phyloP scores from a whole-genome alignment of 2,113 vertebrate genomes.

The Cynocephalus volans region DNA sequence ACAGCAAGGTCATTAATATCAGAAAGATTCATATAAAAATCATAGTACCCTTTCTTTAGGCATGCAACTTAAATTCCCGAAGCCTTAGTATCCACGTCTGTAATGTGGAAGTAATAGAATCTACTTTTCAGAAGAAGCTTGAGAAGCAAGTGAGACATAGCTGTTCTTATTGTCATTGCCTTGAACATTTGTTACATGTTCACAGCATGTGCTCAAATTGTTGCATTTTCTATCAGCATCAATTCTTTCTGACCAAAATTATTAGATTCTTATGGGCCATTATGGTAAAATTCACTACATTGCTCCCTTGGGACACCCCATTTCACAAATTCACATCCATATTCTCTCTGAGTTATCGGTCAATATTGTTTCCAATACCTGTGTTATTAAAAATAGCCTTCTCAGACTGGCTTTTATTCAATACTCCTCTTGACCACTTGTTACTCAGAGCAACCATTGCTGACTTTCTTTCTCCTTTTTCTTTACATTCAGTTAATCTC shows the following conservation, averaged over 20 bases:
- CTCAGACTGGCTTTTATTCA: neutral
- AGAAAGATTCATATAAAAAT: neutral
- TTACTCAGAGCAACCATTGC: neutral
- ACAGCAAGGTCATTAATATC: neutral
- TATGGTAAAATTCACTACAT: neutral
- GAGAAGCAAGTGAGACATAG: neutral
- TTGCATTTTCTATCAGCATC: neutral
- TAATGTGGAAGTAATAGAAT: neutral
- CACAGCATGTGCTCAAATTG: neutral
- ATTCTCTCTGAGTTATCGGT: neutral
- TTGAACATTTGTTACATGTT: neutral
- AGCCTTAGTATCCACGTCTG: neutral
- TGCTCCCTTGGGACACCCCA: neutral
- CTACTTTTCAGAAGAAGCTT: neutral
- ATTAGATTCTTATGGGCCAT: neutral
- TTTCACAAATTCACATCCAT: neutral
- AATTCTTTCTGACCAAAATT: neutral
- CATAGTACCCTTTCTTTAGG: neutral
- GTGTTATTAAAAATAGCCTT: neutral
- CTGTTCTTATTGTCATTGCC: neutral
- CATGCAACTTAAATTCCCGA: neutral
- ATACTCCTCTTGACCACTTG: neutral
- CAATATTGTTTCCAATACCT: neutral
- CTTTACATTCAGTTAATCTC: neutral
- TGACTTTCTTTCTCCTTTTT: neutral